phyloP scores from a whole-genome alignment of 2,113 vertebrate genomes.

The Coregonus clupeaformis region DNA sequence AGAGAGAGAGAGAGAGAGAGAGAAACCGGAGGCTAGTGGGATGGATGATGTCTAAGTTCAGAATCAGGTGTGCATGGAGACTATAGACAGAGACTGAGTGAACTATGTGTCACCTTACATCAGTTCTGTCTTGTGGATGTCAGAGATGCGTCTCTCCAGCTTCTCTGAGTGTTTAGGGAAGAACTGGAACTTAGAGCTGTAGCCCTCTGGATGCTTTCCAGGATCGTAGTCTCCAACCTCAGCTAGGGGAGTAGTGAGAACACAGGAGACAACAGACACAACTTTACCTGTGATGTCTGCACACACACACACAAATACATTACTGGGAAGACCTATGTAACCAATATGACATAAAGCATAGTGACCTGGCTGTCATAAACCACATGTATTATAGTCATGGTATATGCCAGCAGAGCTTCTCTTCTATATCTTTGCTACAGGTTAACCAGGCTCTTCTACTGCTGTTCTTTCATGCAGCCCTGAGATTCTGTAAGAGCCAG shows the following conservation, averaged over 20 bases:
- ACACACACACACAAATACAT: too few species aligned
- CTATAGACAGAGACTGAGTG: not conserved
- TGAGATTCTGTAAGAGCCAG: constrained; percentile 9
- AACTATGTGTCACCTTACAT: constrained; percentile 75
- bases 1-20: too few species aligned
- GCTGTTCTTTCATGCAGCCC: constrained; percentile 2
- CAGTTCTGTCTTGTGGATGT: constrained; percentile 94
- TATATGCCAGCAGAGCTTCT: too few species aligned
- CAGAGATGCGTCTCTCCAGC: constrained; percentile 90
- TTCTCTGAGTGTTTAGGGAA: constrained; percentile 97
- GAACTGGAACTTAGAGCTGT: constrained; percentile 99
- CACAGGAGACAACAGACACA: not conserved
- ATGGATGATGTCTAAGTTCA: too few species aligned
- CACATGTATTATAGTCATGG: too few species aligned
- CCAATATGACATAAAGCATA: too few species aligned
- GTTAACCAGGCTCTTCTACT: not conserved
- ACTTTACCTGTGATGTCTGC: too few species aligned
- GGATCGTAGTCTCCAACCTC: constrained; percentile 97
- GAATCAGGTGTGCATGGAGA: not conserved
- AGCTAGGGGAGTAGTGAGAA: constrained; percentile 65
- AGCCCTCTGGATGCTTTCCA: constrained; percentile 94
- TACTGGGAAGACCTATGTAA: too few species aligned
- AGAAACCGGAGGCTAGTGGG: too few species aligned
- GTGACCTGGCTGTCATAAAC: too few species aligned
- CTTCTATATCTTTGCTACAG: not conserved